Percentiles rank a stretch among this genome's conserved stretches.
Evolutionary conservation across 2,797 vertebrate species (phyloP).

Genomic region (Erpetoichthys calabaricus): DNA sequence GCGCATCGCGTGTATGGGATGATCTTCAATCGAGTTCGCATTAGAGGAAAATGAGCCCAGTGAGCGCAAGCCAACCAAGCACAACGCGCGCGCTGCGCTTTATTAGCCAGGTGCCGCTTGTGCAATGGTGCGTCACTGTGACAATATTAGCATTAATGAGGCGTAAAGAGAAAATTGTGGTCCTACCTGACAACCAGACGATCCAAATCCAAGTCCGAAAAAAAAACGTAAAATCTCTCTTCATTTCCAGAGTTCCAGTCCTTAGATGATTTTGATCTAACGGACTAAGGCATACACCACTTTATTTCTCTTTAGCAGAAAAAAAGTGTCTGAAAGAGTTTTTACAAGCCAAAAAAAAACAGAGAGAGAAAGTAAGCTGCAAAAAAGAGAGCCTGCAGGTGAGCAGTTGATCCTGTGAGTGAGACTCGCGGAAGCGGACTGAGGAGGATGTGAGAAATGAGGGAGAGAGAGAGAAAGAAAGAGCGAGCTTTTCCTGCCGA

Average conservation of each 20-base stretch:
- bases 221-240: conserved; percentile 52
- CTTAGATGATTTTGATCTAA: conserved; percentile 18
- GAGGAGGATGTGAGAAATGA: conserved; percentile 25
- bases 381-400: conserved; percentile 15
- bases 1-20: too few relatives aligned
- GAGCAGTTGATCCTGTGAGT: neutral
- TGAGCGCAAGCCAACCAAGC: too few relatives aligned
- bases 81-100: too few relatives aligned
- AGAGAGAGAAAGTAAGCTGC: conserved; percentile 27
- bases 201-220: conserved; percentile 63
- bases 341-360: conserved; percentile 8
- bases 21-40: too few relatives aligned
- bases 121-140: too few relatives aligned
- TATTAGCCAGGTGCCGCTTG: too few relatives aligned
- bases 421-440: conserved; percentile 11
- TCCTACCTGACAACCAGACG: conserved; percentile 54
- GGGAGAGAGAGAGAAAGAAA: conserved; percentile 17
- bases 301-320: conserved; percentile 13
- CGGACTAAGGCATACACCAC: conserved; percentile 16
- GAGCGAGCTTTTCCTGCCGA: conserved; percentile 23
- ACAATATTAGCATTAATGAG: too few relatives aligned
- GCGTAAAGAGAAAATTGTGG: neutral
- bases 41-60: too few relatives aligned
- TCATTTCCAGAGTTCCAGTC: conserved; percentile 62
- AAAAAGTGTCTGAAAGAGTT: neutral